Evolutionary conservation across 2,888 invertebrate genomes (phyloP).

Genomic region (Cheilosia vulpina): DNA sequence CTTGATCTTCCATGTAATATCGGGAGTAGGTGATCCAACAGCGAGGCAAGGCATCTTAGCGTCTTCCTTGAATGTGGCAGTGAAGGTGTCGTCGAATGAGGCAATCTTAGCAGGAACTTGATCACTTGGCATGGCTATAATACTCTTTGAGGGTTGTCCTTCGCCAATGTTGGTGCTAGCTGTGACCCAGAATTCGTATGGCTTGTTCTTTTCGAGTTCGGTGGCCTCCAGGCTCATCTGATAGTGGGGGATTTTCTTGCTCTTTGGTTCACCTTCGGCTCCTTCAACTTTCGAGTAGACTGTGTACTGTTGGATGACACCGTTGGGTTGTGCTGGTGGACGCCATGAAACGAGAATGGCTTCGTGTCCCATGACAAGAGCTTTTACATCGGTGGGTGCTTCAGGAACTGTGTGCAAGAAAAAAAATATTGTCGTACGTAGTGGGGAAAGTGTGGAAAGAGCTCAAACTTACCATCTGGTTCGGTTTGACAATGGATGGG

Average conservation of each 20-base stretch:
- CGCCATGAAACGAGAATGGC: slow-evolving; percentile 97
- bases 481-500: slow-evolving; percentile 95
- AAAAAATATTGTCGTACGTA: slow-evolving; percentile 16
- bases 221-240: slow-evolving; percentile 95
- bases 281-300: slow-evolving; percentile 93
- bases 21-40: slow-evolving; percentile 95
- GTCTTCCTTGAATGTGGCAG: slow-evolving; percentile 95
- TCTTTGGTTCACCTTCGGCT: slow-evolving; percentile 87
- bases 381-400: slow-evolving; percentile 96
- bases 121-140: slow-evolving; percentile 91
- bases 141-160: slow-evolving; percentile 94
- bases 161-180: slow-evolving; percentile 97
- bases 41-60: slow-evolving; percentile 95
- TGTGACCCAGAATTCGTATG: slow-evolving; percentile 97
- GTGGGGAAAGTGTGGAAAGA: background rate
- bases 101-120: slow-evolving; percentile 96
- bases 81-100: slow-evolving; percentile 96
- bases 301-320: slow-evolving; percentile 95
- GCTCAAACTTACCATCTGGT: slow-evolving; percentile 91
- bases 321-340: slow-evolving; percentile 96
- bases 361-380: slow-evolving; percentile 95
- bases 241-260: slow-evolving; percentile 91
- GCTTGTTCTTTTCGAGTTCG: slow-evolving; percentile 90
- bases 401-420: slow-evolving; percentile 90
- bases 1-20: slow-evolving; percentile 95